Evolutionary conservation across 2,888 invertebrate genomes (phyloP), one percentile per base, ranked within the genome.

Genomic region (Cerastoderma edule): DNA sequence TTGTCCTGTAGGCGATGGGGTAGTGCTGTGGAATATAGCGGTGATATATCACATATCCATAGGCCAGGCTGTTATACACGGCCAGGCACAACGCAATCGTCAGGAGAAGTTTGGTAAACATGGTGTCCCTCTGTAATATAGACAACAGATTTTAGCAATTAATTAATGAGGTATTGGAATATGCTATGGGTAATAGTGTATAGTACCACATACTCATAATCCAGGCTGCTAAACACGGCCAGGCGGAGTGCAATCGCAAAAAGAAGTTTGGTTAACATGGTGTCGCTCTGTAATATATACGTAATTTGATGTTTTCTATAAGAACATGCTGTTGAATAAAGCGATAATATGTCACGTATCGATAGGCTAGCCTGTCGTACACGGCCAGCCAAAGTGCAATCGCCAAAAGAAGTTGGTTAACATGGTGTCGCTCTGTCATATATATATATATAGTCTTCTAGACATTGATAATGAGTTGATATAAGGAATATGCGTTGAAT

Each of bases 11-110:
- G n/a, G 65, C 64, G 6, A 65, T 48, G 16, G 56, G 54, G 32
- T 54, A 28, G 22, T 48, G 24, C 32, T 71, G 64, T 0, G 44
- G 30, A 33, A 56, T 32, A 33, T 44, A 28, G 6, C 56, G 65
- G 19, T 57, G 54, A 33, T 72, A 72, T 24, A 72, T 65, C 3
- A 72, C 50, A 48, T 65, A 72, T 10, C 72, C 48, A 27, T 28
- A 44, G 0, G 39, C 66, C 6, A 66, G 22, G n/a, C 32, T 32
- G 8, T 46, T 46, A 24, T 28, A 57, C n/a, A 72, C 28, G 13
- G 33, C 27, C 10, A 56, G n/a, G 16, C 56, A 44, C 28, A 72
- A n/a, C 2, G 33, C 19, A 8, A 48, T n/a, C 2, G 44, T 13
- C n/a, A 66, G 4, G 1, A 72, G 24, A 19, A 57, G 10, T 56